A percentile compares a stretch with the other conserved stretches of the same genome.
Evolutionary conservation across 1,140 invertebrate species (phyloP).

Genomic region (Drosophila busckii): DNA sequence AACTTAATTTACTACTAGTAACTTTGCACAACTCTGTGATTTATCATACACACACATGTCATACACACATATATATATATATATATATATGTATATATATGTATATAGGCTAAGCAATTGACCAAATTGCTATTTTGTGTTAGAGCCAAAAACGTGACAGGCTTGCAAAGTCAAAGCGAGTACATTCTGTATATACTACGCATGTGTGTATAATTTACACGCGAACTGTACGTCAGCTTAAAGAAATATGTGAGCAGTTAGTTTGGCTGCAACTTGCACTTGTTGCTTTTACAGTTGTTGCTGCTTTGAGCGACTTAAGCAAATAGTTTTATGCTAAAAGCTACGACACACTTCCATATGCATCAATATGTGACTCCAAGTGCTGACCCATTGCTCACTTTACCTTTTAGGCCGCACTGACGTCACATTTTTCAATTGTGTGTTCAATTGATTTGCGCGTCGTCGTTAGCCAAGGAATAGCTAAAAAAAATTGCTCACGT

Average conservation of each 20-base stretch:
- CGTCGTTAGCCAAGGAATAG: no score
- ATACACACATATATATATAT: not conserved
- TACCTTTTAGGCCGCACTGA: no score
- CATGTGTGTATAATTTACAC: no score
- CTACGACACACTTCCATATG: no score
- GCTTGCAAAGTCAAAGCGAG: conserved; percentile 33
- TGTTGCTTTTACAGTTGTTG: conserved; percentile 8
- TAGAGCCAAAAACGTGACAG: conserved; percentile 66
- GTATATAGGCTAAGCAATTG: conserved; percentile 50
- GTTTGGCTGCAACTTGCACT: no score
- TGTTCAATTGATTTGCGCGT: not conserved
- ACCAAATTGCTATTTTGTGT: conserved; percentile 67
- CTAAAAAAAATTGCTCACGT: no score
- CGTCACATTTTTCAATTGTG: not conserved
- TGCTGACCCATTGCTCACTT: no score
- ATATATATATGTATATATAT: not conserved
- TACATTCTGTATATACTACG: no score
- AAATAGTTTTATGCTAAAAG: conserved; percentile 68
- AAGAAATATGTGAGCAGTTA: no score
- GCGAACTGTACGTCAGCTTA: no score
- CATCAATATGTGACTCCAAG: no score
- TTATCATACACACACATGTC: not conserved
- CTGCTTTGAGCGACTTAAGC: conserved; percentile 55
- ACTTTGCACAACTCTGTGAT: not conserved
- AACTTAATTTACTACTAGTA: no score